A percentile compares a stretch with the other conserved stretches of the same genome.
Conservation (phyloP, 2,113 vertebrate species). For the Microcebus murinus region DNA sequence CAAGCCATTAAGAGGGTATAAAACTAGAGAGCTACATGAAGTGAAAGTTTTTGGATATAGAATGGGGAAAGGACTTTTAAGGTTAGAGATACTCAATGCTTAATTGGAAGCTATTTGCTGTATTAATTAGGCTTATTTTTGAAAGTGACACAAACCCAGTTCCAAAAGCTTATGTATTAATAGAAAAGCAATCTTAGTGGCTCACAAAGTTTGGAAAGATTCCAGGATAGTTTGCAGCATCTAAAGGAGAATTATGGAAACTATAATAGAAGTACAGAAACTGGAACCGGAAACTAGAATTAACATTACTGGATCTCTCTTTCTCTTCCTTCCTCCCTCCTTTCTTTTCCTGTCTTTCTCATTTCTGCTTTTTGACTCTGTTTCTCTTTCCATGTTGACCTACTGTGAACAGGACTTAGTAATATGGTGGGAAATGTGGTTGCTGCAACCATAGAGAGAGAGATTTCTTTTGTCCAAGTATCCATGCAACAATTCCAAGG, state of each 20-base stretch:
- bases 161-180: not conserved
- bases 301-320: not conserved
- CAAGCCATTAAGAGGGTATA: not conserved
- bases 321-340: not conserved
- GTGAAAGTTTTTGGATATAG: not conserved
- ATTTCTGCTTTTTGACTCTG: not conserved
- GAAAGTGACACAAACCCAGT: not conserved
- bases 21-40: not conserved
- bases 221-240: not conserved
- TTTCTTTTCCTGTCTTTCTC: not conserved
- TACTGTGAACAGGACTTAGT: not conserved
- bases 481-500: not conserved
- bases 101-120: not conserved
- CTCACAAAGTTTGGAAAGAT: constrained; percentile 11
- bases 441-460: not conserved
- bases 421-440: not conserved
- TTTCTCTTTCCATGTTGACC: not conserved
- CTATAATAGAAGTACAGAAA: not conserved
- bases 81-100: not conserved
- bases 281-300: not conserved
- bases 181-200: not conserved
- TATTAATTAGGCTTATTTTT: constrained; percentile 31
- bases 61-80: not conserved
- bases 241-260: not conserved
- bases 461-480: not conserved